Evolutionary conservation across 2,888 invertebrate genomes (phyloP).

Genomic region (Odontocolon sp.): DNA sequence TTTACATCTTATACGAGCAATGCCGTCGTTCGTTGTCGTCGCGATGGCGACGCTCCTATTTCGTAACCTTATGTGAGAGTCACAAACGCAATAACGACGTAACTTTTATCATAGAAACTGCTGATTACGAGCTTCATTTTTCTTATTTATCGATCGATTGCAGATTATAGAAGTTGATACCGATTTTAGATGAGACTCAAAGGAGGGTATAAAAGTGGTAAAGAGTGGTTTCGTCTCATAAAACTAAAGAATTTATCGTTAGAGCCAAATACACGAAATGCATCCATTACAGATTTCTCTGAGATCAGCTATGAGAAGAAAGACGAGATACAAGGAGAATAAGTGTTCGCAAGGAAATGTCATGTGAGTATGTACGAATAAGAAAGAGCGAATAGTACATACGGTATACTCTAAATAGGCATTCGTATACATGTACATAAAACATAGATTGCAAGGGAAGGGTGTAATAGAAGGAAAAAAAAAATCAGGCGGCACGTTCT

Average conservation of each 20-base stretch:
- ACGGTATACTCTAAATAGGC: conserved; percentile 4
- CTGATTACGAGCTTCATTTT: too few species aligned
- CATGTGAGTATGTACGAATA: conserved; percentile 61
- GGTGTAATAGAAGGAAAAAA: conserved; percentile 58
- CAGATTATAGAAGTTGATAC: too few species aligned
- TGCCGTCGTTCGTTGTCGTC: background rate
- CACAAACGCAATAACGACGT: background rate
- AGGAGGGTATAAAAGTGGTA: too few species aligned
- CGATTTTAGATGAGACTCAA: too few species aligned
- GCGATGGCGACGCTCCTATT: conserved; percentile 23
- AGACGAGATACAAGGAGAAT: conserved; percentile 56
- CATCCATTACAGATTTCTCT: background rate
- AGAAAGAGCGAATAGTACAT: conserved; percentile 35
- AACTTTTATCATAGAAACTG: too few species aligned
- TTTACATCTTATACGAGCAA: conserved; percentile 6
- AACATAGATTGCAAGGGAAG: conserved; percentile 21
- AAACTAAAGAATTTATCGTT: too few species aligned
- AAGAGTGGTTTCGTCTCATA: too few species aligned
- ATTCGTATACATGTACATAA: background rate
- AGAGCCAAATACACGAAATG: too few species aligned
- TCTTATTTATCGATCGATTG: too few species aligned
- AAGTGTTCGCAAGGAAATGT: conserved; percentile 68
- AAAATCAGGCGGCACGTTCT: conserved; percentile 53
- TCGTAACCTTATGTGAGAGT: conserved; percentile 21
- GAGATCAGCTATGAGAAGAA: conserved; percentile 31